phyloP scores from a whole-genome alignment of 2,113 vertebrate genomes.

The Oostethus manadensis region DNA sequence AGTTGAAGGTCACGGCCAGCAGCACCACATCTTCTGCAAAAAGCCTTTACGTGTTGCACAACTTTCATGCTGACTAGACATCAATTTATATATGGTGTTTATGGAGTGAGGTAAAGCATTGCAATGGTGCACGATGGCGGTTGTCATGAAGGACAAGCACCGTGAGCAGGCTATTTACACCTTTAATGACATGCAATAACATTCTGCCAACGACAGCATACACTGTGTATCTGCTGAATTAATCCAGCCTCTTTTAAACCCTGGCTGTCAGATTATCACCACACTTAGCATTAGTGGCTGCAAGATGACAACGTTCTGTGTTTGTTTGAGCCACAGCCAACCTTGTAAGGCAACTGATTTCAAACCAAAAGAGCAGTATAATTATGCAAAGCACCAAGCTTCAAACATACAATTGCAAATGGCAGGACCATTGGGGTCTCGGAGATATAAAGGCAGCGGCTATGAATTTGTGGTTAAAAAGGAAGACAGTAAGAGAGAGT shows the following conservation, averaged over 20 bases:
- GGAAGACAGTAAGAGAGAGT: too few relatives aligned
- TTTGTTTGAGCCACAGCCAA: conserved; percentile 1
- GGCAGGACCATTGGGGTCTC: not conserved
- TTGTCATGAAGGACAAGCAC: too few relatives aligned
- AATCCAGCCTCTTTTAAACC: conserved; percentile 2
- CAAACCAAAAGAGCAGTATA: not conserved
- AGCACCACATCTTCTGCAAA: too few relatives aligned
- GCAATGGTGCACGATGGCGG: too few relatives aligned
- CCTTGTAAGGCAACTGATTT: not conserved
- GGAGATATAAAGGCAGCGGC: not conserved
- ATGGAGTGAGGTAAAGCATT: too few relatives aligned
- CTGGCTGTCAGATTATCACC: conserved; percentile 6
- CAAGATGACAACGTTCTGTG: conserved; percentile 2
- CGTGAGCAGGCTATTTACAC: too few relatives aligned
- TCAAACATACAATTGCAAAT: not conserved
- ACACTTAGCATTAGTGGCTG: not conserved
- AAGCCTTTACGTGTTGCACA: too few relatives aligned
- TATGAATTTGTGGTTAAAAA: not conserved
- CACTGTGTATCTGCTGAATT: not conserved
- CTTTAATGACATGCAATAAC: not conserved
- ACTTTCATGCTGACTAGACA: too few relatives aligned
- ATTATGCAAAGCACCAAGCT: not conserved
- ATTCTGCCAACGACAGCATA: conserved; percentile 3
- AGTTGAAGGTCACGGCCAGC: too few relatives aligned
- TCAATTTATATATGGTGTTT: too few relatives aligned